These are phyloP conservation scores for Callorhinus ursinus DNA, from an alignment of 2,113 vertebrate species.

Conservation along the genomic window DNA sequence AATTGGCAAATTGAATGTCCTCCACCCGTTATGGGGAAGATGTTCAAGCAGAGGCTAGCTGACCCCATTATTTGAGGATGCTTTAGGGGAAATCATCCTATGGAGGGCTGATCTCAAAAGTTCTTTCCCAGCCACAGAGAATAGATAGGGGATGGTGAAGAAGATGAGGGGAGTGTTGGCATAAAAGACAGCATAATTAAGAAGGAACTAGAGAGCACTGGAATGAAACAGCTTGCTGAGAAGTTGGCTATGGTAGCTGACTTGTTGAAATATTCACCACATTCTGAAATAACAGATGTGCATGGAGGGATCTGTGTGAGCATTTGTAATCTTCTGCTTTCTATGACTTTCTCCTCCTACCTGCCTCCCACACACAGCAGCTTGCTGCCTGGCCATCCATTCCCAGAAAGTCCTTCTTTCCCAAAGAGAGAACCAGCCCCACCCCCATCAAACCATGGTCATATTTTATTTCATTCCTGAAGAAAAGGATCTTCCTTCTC, in stretches of 20 bases:
- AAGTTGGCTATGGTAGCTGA: conserved; percentile 66
- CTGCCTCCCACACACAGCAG: neutral
- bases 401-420: neutral
- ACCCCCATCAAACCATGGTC: neutral
- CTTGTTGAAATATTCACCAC: conserved; percentile 74
- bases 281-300: conserved; percentile 73
- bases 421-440: neutral
- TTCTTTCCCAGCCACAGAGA: neutral
- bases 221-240: conserved; percentile 47
- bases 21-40: neutral
- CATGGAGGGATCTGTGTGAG: neutral
- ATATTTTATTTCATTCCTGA: neutral
- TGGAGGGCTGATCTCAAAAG: neutral
- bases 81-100: neutral
- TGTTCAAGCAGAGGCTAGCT: neutral
- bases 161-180: neutral
- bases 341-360: neutral
- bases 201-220: conserved; percentile 24
- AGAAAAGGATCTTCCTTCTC: neutral
- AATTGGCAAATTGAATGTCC: neutral
- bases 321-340: conserved; percentile 55
- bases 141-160: neutral
- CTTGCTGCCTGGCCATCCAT: neutral
- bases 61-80: neutral
- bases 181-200: conserved; percentile 30